Conservation (phyloP, 2,797 vertebrate genomes). For the Tadarida brasiliensis region DNA sequence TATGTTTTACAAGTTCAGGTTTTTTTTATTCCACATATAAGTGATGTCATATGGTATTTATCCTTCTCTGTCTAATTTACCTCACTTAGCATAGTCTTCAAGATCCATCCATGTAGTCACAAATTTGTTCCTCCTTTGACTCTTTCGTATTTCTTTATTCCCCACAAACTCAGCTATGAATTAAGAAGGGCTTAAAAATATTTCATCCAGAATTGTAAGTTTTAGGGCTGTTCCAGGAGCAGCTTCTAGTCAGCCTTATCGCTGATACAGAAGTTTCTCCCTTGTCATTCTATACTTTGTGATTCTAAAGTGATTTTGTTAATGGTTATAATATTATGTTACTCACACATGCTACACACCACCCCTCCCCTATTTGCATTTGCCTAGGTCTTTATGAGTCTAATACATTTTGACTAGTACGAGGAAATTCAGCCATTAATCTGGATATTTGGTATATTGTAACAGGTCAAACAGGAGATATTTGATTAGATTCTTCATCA, state of each 20-base stretch:
- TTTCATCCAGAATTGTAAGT: background rate
- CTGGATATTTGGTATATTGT: background rate
- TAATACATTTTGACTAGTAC: background rate
- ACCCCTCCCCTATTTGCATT: background rate
- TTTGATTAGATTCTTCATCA: background rate
- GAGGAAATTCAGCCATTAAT: background rate
- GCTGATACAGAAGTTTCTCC: background rate
- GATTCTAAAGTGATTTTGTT: slow-evolving; percentile 42
- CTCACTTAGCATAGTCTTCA: background rate
- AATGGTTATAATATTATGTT: background rate
- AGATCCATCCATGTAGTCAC: background rate
- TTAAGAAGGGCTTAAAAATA: background rate
- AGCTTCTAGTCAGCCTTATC: background rate
- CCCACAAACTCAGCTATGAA: background rate
- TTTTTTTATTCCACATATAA: background rate
- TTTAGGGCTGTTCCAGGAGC: background rate
- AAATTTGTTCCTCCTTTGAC: background rate
- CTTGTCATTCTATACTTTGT: background rate
- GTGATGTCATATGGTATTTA: background rate
- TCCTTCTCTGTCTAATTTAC: background rate
- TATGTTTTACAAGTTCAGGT: background rate
- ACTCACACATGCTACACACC: background rate
- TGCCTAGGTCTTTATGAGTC: background rate
- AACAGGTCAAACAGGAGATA: background rate
- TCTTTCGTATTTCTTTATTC: background rate